Conservation (phyloP, 2,888 invertebrate species). For the Synanthedon tipuliformis region DNA sequence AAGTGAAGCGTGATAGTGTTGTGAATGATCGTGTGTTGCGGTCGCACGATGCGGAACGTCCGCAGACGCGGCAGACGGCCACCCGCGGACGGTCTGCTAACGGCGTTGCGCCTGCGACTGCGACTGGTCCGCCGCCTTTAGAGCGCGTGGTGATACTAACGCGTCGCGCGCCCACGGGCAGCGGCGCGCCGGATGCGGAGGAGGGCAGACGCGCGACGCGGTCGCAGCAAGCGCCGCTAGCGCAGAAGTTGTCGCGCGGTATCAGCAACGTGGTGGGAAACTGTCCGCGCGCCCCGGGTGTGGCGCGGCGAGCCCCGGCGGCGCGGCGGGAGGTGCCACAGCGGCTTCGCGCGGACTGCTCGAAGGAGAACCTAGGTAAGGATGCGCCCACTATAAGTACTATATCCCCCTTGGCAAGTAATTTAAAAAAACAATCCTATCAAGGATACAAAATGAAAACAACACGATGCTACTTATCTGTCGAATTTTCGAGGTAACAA, state of each 20-base stretch:
- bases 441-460: too few species aligned
- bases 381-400: too few species aligned
- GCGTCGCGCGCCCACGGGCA: conserved; percentile 27
- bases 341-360: conserved; percentile 31
- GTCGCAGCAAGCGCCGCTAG: conserved; percentile 13
- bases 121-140: conserved; percentile 10
- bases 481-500: too few species aligned
- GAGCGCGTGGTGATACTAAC: conserved; percentile 49
- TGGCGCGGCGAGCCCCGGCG: conserved; percentile 54
- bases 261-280: conserved; percentile 15
- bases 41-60: conserved; percentile 49
- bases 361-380: conserved; percentile 51
- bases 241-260: conserved; percentile 21
- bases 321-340: conserved; percentile 35
- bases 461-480: too few species aligned
- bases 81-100: conserved; percentile 14
- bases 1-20: conserved; percentile 19
- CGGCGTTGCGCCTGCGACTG: conserved; percentile 10
- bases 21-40: conserved; percentile 51
- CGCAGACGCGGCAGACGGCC: conserved; percentile 32
- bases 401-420: too few species aligned
- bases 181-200: neutral
- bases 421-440: too few species aligned
- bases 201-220: conserved; percentile 12
- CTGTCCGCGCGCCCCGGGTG: conserved; percentile 37